These are phyloP conservation scores for Acleris holmiana DNA, from an alignment of 2,888 invertebrate genomes.

Conservation along the genomic window DNA sequence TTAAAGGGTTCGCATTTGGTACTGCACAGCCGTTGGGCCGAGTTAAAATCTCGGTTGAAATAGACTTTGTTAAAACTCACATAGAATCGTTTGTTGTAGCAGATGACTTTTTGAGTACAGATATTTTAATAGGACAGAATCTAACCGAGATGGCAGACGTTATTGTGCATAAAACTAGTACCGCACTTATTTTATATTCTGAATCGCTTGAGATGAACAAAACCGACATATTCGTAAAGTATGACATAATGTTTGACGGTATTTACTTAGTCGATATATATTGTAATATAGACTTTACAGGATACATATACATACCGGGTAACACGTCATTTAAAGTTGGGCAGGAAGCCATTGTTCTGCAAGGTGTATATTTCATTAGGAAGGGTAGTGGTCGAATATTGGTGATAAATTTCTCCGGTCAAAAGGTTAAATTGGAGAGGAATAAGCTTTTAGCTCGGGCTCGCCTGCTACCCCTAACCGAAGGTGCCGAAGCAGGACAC, in stretches of 20 bases:
- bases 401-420: neutral
- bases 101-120: constrained; percentile 17
- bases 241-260: neutral
- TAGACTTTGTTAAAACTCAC: constrained; percentile 24
- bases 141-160: constrained; percentile 29
- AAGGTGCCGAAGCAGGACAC: neutral
- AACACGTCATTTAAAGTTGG: neutral
- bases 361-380: neutral
- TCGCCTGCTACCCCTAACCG: neutral
- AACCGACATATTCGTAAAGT: neutral
- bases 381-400: neutral
- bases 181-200: constrained; percentile 10
- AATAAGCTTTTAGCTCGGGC: constrained; percentile 3
- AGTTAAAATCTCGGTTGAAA: constrained; percentile 7
- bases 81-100: constrained; percentile 22
- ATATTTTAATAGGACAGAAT: constrained; percentile 33
- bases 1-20: constrained; percentile 32
- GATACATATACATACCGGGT: constrained; percentile 3
- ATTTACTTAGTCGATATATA: neutral
- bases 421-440: neutral
- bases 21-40: constrained; percentile 19
- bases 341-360: constrained; percentile 3
- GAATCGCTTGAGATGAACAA: constrained; percentile 14
- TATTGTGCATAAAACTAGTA: constrained; percentile 17
- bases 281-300: neutral